A percentile compares a stretch with the other conserved stretches of the same genome.
Evolutionary conservation across 2,888 invertebrate species (phyloP).

Genomic region (Hipparchia sbordonii): DNA sequence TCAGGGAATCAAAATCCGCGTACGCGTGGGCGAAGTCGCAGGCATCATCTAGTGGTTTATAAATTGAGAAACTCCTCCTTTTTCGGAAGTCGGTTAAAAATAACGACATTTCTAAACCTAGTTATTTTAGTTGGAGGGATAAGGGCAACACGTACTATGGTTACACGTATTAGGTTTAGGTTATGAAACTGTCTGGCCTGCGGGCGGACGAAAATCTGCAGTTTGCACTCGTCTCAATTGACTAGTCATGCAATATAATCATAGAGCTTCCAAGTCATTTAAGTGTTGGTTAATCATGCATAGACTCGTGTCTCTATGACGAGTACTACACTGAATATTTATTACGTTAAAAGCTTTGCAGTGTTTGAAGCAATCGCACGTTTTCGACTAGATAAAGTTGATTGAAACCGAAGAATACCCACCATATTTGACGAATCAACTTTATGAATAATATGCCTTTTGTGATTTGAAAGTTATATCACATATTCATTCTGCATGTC

Average conservation of each 20-base stretch:
- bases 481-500: background rate
- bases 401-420: background rate
- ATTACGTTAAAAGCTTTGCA: conserved; percentile 16
- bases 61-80: no score
- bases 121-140: no score
- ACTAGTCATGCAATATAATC: conserved; percentile 40
- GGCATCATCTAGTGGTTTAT: no score
- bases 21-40: no score
- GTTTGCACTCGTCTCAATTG: conserved; percentile 17
- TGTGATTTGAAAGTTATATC: background rate
- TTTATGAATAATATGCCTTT: background rate
- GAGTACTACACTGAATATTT: conserved; percentile 12
- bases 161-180: no score
- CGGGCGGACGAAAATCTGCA: background rate
- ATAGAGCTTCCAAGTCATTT: conserved; percentile 34
- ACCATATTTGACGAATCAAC: no score
- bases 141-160: no score
- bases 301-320: conserved; percentile 20
- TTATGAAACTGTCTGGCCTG: background rate
- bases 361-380: conserved; percentile 8
- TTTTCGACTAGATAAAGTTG: conserved; percentile 12
- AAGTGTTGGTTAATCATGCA: conserved; percentile 29
- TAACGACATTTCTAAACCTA: no score
- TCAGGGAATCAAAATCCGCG: no score
- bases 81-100: no score